A percentile compares a stretch with the other conserved stretches of the same genome.
phyloP scores from a whole-genome alignment of 2,113 vertebrate genomes.

The Parotia lawesii region DNA sequence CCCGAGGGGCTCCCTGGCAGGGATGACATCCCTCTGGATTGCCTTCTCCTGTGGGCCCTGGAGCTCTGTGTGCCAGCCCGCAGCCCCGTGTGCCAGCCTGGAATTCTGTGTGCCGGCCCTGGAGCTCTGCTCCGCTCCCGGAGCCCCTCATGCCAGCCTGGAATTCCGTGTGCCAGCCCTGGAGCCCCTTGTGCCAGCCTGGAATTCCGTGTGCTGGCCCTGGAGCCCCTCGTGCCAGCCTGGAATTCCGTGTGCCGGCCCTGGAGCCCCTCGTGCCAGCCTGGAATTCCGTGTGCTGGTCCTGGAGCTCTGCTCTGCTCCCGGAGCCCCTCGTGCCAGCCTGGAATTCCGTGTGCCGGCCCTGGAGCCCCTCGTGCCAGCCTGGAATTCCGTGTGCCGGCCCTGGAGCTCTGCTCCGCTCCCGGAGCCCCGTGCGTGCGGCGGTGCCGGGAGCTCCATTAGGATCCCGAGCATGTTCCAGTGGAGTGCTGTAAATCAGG shows the following conservation, averaged over 20 bases:
- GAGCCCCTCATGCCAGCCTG: not conserved
- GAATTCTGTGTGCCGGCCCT: not conserved
- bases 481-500: slow-evolving; percentile 29
- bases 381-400: not conserved
- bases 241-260: not conserved
- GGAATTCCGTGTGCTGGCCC: not conserved
- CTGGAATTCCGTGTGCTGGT: not conserved
- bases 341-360: not conserved
- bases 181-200: not conserved
- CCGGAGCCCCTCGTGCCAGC: not conserved
- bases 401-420: not conserved
- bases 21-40: not conserved
- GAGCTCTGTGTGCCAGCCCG: not conserved
- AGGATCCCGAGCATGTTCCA: not conserved
- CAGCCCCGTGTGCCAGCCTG: not conserved
- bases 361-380: not conserved
- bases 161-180: not conserved
- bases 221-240: not conserved
- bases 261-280: not conserved
- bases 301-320: not conserved
- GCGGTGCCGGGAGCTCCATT: not conserved
- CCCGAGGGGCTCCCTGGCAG: not conserved
- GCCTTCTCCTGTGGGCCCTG: not conserved
- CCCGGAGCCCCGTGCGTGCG: not conserved
- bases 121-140: not conserved